phyloP scores from a whole-genome alignment of 2,888 invertebrate species.

The Rosalia funebris region DNA sequence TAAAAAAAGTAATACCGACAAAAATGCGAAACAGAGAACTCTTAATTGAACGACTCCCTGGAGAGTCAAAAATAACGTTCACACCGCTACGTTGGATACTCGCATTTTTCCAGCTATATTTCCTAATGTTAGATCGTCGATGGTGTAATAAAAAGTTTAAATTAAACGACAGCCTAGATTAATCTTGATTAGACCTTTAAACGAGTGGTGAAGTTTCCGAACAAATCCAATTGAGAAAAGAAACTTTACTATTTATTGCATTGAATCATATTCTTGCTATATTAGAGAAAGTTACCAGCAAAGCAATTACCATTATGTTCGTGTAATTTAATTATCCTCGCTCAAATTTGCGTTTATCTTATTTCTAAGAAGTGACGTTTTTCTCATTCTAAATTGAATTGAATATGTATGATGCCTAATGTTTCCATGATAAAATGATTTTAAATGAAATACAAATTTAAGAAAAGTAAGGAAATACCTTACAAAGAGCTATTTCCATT shows the following conservation, averaged over 20 bases:
- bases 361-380: no score
- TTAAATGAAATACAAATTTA: no score
- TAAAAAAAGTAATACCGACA: slow-evolving; percentile 7
- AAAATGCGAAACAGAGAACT: slow-evolving; percentile 18
- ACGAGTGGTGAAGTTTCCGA: slow-evolving; percentile 1
- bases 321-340: no score
- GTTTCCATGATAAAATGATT: no score
- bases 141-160: slow-evolving; percentile 18
- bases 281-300: no score
- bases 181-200: slow-evolving; percentile 6
- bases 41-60: slow-evolving; percentile 17
- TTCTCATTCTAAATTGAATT: no score
- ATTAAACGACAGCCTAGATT: slow-evolving; percentile 10
- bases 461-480: no score
- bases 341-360: no score
- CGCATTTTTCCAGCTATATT: not conserved
- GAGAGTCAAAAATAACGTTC: slow-evolving; percentile 10
- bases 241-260: not conserved
- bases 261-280: not conserved
- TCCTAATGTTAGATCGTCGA: not conserved
- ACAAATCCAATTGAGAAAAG: slow-evolving; percentile 1
- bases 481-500: no score
- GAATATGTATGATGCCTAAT: no score
- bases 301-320: no score
- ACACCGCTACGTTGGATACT: not conserved